Evolutionary conservation across 2,888 invertebrate genomes (phyloP).

Genomic region (Chrysina gloriosa): DNA sequence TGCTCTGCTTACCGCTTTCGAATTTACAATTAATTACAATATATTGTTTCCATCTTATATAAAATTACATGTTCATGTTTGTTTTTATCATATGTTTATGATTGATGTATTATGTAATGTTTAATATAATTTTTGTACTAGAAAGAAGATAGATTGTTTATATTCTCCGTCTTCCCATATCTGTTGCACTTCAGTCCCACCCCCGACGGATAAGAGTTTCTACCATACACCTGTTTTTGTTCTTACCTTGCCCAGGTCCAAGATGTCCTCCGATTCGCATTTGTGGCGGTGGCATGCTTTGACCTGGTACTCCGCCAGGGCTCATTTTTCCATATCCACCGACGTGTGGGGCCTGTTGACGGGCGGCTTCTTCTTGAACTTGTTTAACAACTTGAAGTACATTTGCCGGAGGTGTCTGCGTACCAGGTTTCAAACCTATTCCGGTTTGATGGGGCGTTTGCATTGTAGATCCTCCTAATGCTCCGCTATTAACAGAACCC

Average conservation of each 20-base stretch:
- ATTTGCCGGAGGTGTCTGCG: slow-evolving; percentile 81
- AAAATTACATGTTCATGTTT: too few species aligned
- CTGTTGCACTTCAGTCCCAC: too few species aligned
- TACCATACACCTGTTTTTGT: too few species aligned
- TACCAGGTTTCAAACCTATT: slow-evolving; percentile 69
- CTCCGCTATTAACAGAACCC: slow-evolving; percentile 67
- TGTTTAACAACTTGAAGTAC: slow-evolving; percentile 77
- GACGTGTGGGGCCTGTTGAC: slow-evolving; percentile 84
- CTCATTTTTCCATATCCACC: slow-evolving; percentile 80
- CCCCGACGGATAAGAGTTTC: too few species aligned
- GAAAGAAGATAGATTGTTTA: too few species aligned
- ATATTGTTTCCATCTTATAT: too few species aligned
- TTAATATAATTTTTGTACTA: too few species aligned
- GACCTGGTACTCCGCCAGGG: slow-evolving; percentile 67
- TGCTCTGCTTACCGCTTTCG: too few species aligned
- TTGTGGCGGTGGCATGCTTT: slow-evolving; percentile 71
- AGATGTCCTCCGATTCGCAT: slow-evolving; percentile 64
- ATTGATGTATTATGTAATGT: too few species aligned
- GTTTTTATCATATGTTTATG: too few species aligned
- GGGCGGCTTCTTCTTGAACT: slow-evolving; percentile 91
- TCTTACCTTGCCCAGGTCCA: slow-evolving; percentile 63
- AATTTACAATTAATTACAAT: too few species aligned
- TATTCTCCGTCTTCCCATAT: too few species aligned
- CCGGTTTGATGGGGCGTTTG: slow-evolving; percentile 62
- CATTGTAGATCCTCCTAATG: slow-evolving; percentile 64